Evolutionary conservation across 1,140 invertebrate genomes (phyloP).

Genomic region (Cylas formicarius): DNA sequence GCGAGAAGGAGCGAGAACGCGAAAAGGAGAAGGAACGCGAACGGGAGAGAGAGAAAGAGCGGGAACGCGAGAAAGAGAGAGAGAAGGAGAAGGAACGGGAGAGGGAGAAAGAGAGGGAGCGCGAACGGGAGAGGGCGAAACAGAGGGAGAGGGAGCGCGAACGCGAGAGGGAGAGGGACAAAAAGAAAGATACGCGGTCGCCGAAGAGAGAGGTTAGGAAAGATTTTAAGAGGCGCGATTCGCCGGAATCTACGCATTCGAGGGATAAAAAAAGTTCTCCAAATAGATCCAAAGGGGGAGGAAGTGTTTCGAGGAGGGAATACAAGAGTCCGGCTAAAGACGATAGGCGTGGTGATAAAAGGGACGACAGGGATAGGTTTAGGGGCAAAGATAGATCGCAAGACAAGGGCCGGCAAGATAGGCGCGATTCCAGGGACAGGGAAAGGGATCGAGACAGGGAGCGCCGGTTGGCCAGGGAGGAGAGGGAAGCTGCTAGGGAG

Average conservation of each 20-base stretch:
- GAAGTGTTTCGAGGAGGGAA: constrained; percentile 23
- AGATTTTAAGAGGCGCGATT: constrained; percentile 34
- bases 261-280: constrained; percentile 36
- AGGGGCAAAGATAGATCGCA: constrained; percentile 22
- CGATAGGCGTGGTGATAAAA: constrained; percentile 31
- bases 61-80: constrained; percentile 36
- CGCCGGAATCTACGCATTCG: constrained; percentile 38
- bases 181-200: constrained; percentile 32
- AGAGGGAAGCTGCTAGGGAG: constrained; percentile 47
- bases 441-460: constrained; percentile 45
- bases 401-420: constrained; percentile 31
- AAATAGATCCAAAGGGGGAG: constrained; percentile 24
- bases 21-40: constrained; percentile 38
- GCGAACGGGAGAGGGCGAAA: constrained; percentile 34
- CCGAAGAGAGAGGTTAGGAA: constrained; percentile 36
- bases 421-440: constrained; percentile 35
- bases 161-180: constrained; percentile 33
- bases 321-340: constrained; percentile 32
- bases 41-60: constrained; percentile 32
- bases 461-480: constrained; percentile 41
- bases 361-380: constrained; percentile 30
- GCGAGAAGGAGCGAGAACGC: constrained; percentile 38
- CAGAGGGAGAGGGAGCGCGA: constrained; percentile 35
- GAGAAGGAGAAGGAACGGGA: constrained; percentile 36
- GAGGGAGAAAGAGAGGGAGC: constrained; percentile 32